These are phyloP conservation scores for Melozone crissalis DNA, from an alignment of 2,113 vertebrate genomes.

Conservation along the genomic window DNA sequence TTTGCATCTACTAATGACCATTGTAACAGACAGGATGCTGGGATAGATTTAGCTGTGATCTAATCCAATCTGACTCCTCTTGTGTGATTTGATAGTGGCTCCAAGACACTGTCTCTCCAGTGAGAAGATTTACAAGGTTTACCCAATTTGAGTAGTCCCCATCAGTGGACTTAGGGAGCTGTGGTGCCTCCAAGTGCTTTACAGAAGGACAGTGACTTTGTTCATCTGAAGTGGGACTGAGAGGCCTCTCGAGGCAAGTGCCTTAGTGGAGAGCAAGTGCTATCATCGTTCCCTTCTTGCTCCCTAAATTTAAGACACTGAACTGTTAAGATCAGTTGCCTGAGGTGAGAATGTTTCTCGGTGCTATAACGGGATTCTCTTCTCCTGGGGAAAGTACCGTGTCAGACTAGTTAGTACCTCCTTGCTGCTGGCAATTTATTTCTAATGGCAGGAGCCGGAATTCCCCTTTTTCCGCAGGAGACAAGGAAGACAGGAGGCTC, in stretches of 20 bases:
- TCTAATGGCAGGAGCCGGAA: slow-evolving; percentile 29
- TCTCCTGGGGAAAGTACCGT: slow-evolving; percentile 59
- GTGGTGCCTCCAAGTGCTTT: not conserved
- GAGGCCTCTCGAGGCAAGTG: not conserved
- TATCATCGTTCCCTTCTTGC: not conserved
- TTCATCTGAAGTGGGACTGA: not conserved
- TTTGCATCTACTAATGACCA: not conserved
- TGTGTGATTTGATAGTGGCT: not conserved
- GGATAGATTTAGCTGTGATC: not conserved
- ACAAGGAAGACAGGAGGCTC: not conserved
- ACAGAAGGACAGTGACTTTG: not conserved
- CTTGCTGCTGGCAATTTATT: slow-evolving; percentile 43
- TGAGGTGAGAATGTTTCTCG: slow-evolving; percentile 34
- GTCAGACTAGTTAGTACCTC: slow-evolving; percentile 57
- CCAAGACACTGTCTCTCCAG: not conserved
- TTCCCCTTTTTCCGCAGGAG: slow-evolving; percentile 41
- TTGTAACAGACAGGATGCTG: not conserved
- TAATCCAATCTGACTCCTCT: not conserved
- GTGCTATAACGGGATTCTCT: slow-evolving; percentile 29
- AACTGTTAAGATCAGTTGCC: slow-evolving; percentile 55
- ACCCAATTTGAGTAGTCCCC: not conserved
- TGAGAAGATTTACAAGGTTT: not conserved
- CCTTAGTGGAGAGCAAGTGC: not conserved
- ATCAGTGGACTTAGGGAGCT: not conserved
- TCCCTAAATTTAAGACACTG: slow-evolving; percentile 14